A percentile compares a stretch with the other conserved stretches of the same genome.
phyloP scores from a whole-genome alignment of 2,113 vertebrate genomes.

The Zingel zingel region DNA sequence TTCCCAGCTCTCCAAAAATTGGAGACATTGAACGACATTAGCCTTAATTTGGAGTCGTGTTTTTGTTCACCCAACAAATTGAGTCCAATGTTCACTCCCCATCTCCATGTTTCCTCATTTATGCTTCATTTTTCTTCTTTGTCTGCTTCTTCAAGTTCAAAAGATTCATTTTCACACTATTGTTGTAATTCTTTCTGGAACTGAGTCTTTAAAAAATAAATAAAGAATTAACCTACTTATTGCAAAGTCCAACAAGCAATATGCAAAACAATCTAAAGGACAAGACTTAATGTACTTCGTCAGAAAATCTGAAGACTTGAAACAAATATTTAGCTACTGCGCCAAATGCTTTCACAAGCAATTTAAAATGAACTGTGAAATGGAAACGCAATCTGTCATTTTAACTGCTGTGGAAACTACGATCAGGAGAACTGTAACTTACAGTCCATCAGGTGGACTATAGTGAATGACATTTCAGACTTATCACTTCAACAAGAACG shows the following conservation, averaged over 20 bases:
- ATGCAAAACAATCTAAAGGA: constrained; percentile 3
- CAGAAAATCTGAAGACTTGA: constrained; percentile 31
- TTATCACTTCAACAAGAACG: constrained; percentile 46
- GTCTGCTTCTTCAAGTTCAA: not conserved
- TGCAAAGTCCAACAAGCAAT: constrained; percentile 9
- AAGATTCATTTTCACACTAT: not conserved
- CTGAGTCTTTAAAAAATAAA: not conserved
- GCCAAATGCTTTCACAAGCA: constrained; percentile 50
- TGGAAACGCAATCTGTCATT: constrained; percentile 61
- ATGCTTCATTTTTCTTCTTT: not conserved
- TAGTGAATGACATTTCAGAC: constrained; percentile 51
- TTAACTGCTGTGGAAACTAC: constrained; percentile 55
- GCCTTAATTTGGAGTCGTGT: not conserved
- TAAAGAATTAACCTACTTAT: not conserved
- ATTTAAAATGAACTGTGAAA: constrained; percentile 60
- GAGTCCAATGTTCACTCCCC: not conserved
- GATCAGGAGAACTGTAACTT: constrained; percentile 48
- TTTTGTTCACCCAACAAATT: not conserved
- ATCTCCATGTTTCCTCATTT: not conserved
- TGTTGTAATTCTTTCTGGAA: not conserved
- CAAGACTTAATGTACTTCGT: constrained; percentile 17
- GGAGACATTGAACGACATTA: not conserved
- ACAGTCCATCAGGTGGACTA: constrained; percentile 41
- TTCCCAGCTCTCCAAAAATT: not conserved
- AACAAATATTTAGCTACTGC: constrained; percentile 26